Percentiles rank a stretch among this genome's conserved stretches.
phyloP scores from a whole-genome alignment of 2,888 invertebrate genomes.

The Heliconius hortense region DNA sequence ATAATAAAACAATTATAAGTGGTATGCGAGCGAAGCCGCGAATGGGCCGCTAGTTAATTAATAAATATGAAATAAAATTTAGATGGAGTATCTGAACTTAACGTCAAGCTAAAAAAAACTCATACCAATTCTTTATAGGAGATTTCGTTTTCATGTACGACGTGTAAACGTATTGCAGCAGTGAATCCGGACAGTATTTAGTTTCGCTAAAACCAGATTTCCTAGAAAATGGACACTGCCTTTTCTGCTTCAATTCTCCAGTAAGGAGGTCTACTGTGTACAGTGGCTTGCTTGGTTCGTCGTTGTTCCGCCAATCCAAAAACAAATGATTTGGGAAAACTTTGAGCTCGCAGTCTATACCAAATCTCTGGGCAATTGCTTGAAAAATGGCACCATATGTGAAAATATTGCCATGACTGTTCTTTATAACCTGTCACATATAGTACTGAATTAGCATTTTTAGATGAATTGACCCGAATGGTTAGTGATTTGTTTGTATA shows the following conservation, averaged over 20 bases:
- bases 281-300: slow-evolving; percentile 28
- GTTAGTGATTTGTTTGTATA: not conserved
- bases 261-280: slow-evolving; percentile 56
- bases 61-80: not conserved
- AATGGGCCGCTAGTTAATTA: too few relatives aligned
- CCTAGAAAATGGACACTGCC: slow-evolving; percentile 57
- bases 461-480: too few relatives aligned
- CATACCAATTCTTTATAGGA: slow-evolving; percentile 55
- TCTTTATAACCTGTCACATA: slow-evolving; percentile 55
- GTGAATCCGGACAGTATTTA: slow-evolving; percentile 54
- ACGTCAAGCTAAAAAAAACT: too few relatives aligned
- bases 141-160: slow-evolving; percentile 56
- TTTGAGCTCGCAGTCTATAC: slow-evolving; percentile 57
- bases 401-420: slow-evolving; percentile 53
- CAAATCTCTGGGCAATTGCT: slow-evolving; percentile 60
- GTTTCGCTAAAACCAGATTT: slow-evolving; percentile 38
- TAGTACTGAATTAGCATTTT: too few relatives aligned
- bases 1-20: too few relatives aligned
- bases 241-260: slow-evolving; percentile 55
- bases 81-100: too few relatives aligned
- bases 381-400: slow-evolving; percentile 59
- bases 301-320: slow-evolving; percentile 57
- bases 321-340: slow-evolving; percentile 66
- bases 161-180: slow-evolving; percentile 56
- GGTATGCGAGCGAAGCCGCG: too few relatives aligned